Conservation (phyloP, 2,888 invertebrate species). For the Microchrysa polita region DNA sequence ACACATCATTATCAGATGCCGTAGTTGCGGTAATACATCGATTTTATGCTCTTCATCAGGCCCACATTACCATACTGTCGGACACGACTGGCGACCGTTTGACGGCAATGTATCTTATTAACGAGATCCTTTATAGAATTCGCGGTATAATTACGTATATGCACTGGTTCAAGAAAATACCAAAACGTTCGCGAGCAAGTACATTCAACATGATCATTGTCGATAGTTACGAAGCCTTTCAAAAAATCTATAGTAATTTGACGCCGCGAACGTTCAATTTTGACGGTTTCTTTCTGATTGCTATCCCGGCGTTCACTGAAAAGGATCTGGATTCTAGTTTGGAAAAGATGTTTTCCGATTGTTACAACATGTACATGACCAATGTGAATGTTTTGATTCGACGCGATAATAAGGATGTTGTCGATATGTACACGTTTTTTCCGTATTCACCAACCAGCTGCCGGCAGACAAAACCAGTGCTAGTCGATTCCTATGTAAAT, state of each 20-base stretch:
- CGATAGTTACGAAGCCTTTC: constrained; percentile 13
- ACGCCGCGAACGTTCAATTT: not conserved
- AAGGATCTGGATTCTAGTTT: not conserved
- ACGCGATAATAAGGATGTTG: not conserved
- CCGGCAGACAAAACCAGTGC: constrained; percentile 54
- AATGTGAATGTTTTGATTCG: constrained; percentile 57
- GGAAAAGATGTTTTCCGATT: constrained; percentile 56
- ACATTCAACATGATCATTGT: constrained; percentile 27
- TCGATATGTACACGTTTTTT: constrained; percentile 57
- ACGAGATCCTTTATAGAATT: constrained; percentile 16
- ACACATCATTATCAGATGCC: constrained; percentile 16
- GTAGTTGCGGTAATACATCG: not conserved
- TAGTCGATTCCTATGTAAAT: constrained; percentile 49
- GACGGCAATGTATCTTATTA: constrained; percentile 1
- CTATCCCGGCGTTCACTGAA: not conserved
- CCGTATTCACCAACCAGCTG: constrained; percentile 57
- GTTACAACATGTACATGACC: constrained; percentile 57
- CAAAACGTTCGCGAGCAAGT: not conserved
- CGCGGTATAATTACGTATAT: not conserved
- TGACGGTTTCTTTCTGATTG: constrained; percentile 28
- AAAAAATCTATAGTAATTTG: constrained; percentile 11
- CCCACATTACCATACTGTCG: constrained; percentile 3
- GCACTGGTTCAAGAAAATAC: not conserved
- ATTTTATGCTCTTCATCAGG: not conserved
- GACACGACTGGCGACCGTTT: not conserved